These are phyloP conservation scores for Gastracanthus pulcherrimus DNA, from an alignment of 2,888 invertebrate genomes.

Conservation along the genomic window DNA sequence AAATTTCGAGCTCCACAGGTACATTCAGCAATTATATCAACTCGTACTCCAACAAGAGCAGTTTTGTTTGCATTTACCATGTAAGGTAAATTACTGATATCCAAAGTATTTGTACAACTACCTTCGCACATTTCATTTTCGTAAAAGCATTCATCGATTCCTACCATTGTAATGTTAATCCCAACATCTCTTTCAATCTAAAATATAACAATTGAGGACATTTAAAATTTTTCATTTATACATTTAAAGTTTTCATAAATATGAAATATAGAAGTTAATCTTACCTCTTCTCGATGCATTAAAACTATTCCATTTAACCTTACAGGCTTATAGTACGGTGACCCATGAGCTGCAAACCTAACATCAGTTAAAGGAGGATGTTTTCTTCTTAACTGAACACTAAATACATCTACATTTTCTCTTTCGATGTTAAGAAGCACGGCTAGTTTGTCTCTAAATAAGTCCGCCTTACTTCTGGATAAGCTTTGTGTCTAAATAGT, in stretches of 20 bases:
- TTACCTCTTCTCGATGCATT: slow-evolving; percentile 91
- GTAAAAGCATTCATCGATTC: slow-evolving; percentile 96
- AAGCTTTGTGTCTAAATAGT: slow-evolving; percentile 86
- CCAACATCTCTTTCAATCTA: slow-evolving; percentile 95
- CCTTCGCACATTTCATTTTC: slow-evolving; percentile 97
- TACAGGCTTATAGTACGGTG: slow-evolving; percentile 96
- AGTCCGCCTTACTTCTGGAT: slow-evolving; percentile 92
- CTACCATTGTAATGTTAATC: slow-evolving; percentile 97
- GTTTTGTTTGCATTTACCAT: slow-evolving; percentile 99
- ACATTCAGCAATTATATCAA: slow-evolving; percentile 94
- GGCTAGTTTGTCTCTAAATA: slow-evolving; percentile 92
- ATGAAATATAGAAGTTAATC: slow-evolving; percentile 29
- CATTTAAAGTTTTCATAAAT: not conserved
- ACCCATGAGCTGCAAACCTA: slow-evolving; percentile 96
- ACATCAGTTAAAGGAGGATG: slow-evolving; percentile 95
- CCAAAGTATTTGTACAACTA: slow-evolving; percentile 95
- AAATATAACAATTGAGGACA: slow-evolving; percentile 32
- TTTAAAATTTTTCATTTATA: not conserved
- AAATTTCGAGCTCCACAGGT: slow-evolving; percentile 96
- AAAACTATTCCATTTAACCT: slow-evolving; percentile 95
- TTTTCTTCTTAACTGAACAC: slow-evolving; percentile 92
- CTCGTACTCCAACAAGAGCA: slow-evolving; percentile 95
- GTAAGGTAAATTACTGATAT: slow-evolving; percentile 92
- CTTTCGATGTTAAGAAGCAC: slow-evolving; percentile 90
- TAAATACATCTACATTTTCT: slow-evolving; percentile 97